Base-by-base conservation (phyloP, 1,140 invertebrate genomes). In the Eueides isabella region DNA sequence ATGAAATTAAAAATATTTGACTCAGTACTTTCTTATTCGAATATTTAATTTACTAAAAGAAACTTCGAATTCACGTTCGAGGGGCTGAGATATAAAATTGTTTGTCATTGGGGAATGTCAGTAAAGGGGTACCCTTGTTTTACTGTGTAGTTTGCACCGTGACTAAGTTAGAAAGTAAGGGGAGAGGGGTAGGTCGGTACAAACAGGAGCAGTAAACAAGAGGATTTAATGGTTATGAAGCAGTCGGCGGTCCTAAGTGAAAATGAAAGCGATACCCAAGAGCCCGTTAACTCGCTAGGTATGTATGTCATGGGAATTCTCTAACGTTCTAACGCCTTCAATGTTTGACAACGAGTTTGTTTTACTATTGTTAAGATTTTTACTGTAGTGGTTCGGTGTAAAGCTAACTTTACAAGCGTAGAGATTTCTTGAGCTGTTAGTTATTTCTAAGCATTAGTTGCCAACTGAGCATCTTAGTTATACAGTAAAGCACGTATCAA, bases 191-290 rank as follows among this genome's bases (percentile, higher is more conserved):
- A 55, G 48, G 75, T 75, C 67, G 69, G 74, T 75, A 72, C 61
- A 77, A 84, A 83, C 72, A 81, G 78, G 64, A 80, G 83, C 72
- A 81, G 85, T 91, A 88, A 89, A 89, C 85, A 85, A 87, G 80
- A 80, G 81, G 80, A 85, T 84, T 87, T 91, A 88, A 89, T 86
- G 86, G 80, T 85, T 88, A 91, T 88, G 80, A 75, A 83, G 79
- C 79, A 83, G 84, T 86, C 80, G 78, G 82, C 81, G 79, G 82
- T 75, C 77, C 79, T 89, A 87, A 87, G 86, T 89, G 87, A 89
- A 91, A 88, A 88, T 88, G 85, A 88, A 87, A 88, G 85, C 87
- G 83, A 89, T 87, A 86, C 86, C 80, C 83, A 68, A 62, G 84
- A 84, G 85, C 28, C 78, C 74, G 78, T 86, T 89, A 85, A 82